Conservation (phyloP, 2,888 invertebrate species). For the Linyphia triangularis region DNA sequence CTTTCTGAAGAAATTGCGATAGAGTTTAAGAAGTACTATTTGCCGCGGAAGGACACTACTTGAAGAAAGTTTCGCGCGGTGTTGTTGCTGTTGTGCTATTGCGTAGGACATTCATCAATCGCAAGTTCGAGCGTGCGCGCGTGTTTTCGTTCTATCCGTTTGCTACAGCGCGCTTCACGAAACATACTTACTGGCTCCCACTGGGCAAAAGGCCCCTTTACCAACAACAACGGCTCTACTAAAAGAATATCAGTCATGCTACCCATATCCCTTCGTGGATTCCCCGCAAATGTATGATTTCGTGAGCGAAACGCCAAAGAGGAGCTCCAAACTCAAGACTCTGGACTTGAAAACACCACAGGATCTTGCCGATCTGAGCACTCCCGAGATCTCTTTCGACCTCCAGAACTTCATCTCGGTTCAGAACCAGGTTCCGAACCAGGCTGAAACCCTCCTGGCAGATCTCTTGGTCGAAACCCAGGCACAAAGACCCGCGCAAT, state of each 20-base stretch:
- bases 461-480: conserved; percentile 46
- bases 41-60: conserved; percentile 45
- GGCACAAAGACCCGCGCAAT: conserved; percentile 11
- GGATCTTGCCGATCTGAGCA: conserved; percentile 92
- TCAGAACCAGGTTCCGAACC: conserved; percentile 32
- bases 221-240: conserved; percentile 76
- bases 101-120: conserved; percentile 55
- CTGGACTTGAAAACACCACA: conserved; percentile 80
- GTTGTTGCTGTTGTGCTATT: conserved; percentile 52
- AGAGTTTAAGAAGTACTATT: conserved; percentile 16
- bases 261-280: conserved; percentile 39
- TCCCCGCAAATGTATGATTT: conserved; percentile 72
- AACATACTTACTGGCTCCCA: background rate
- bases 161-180: background rate
- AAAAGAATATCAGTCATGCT: conserved; percentile 64
- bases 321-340: conserved; percentile 56
- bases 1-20: background rate
- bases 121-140: background rate
- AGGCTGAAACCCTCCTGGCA: conserved; percentile 19
- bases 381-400: conserved; percentile 94
- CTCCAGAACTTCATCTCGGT: conserved; percentile 89
- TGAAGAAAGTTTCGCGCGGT: conserved; percentile 13
- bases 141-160: background rate
- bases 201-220: conserved; percentile 20
- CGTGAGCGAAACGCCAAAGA: conserved; percentile 31